Evolutionary conservation across 2,888 invertebrate genomes (phyloP).

Genomic region (Ophion slaviceki): DNA sequence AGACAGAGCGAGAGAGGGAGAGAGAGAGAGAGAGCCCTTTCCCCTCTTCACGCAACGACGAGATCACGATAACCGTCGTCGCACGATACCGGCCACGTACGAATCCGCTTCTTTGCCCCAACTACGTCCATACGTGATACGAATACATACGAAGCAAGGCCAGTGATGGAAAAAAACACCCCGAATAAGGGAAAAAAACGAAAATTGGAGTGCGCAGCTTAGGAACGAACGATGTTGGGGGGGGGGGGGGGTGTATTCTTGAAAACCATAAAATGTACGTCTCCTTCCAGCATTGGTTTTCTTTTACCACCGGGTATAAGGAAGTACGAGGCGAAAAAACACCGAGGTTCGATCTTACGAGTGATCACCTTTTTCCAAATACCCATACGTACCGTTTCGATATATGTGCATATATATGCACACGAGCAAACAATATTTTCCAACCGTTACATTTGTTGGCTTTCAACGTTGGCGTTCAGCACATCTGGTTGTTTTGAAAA

Average conservation of each 20-base stretch:
- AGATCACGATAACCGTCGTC: conserved; percentile 63
- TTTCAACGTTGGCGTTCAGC: too few species aligned
- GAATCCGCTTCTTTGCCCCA: conserved; percentile 53
- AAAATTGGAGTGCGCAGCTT: conserved; percentile 21
- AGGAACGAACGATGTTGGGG: conserved; percentile 8
- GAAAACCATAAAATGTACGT: conserved; percentile 36
- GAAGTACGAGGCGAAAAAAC: conserved; percentile 14
- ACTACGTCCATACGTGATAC: conserved; percentile 72
- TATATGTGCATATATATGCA: not conserved
- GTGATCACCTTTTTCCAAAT: conserved; percentile 36
- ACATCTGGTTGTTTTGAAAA: too few species aligned
- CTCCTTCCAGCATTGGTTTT: conserved; percentile 24
- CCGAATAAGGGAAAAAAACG: conserved; percentile 12
- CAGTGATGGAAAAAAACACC: conserved; percentile 58
- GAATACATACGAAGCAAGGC: conserved; percentile 68
- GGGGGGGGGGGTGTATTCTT: conserved; percentile 22
- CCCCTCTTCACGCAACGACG: conserved; percentile 48
- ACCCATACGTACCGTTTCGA: conserved; percentile 25
- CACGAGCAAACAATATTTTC: too few species aligned
- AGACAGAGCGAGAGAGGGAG: not conserved
- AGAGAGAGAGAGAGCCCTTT: conserved; percentile 27
- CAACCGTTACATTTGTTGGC: too few species aligned
- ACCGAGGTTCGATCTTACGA: conserved; percentile 45
- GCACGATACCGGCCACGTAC: conserved; percentile 63
- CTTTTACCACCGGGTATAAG: conserved; percentile 2